Evolutionary conservation across 2,888 invertebrate genomes (phyloP).

Genomic region (Aleiodes alternator): DNA sequence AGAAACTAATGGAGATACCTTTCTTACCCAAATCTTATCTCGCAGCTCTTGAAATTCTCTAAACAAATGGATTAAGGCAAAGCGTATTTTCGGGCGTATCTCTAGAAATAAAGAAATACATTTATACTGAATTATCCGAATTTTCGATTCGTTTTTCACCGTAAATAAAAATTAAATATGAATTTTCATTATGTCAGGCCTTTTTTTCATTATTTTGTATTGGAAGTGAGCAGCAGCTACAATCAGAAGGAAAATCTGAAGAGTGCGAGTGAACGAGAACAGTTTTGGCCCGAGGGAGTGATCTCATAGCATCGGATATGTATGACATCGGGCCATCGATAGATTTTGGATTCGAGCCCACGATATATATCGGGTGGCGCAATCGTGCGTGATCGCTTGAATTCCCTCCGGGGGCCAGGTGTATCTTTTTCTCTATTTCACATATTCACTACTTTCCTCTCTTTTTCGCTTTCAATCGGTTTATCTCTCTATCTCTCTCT

Average conservation of each 20-base stretch:
- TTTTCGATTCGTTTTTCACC: too few relatives aligned
- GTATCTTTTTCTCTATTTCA: slow-evolving; percentile 22
- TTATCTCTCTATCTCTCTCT: not conserved
- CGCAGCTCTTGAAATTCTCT: too few relatives aligned
- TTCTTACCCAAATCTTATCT: too few relatives aligned
- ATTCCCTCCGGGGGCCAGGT: slow-evolving; percentile 58
- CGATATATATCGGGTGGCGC: slow-evolving; percentile 67
- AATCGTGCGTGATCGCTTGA: slow-evolving; percentile 66
- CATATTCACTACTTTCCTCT: not conserved
- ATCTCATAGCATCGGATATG: slow-evolving; percentile 64
- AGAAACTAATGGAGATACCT: too few relatives aligned
- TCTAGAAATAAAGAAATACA: too few relatives aligned
- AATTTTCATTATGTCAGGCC: too few relatives aligned
- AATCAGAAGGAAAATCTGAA: slow-evolving; percentile 53
- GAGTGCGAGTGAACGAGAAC: slow-evolving; percentile 44
- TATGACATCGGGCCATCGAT: slow-evolving; percentile 68
- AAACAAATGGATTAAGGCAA: too few relatives aligned
- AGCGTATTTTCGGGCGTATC: too few relatives aligned
- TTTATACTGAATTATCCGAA: too few relatives aligned
- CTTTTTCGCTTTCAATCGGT: not conserved
- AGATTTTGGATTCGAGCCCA: slow-evolving; percentile 64
- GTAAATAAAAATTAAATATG: too few relatives aligned
- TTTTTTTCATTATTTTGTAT: too few relatives aligned
- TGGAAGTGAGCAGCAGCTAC: not conserved
- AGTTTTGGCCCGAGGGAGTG: slow-evolving; percentile 54